These are phyloP conservation scores for Aurelia sp. DNA, from an alignment of 30 jellyfish, hydroid and myxozoan species.

Conservation along the genomic window DNA sequence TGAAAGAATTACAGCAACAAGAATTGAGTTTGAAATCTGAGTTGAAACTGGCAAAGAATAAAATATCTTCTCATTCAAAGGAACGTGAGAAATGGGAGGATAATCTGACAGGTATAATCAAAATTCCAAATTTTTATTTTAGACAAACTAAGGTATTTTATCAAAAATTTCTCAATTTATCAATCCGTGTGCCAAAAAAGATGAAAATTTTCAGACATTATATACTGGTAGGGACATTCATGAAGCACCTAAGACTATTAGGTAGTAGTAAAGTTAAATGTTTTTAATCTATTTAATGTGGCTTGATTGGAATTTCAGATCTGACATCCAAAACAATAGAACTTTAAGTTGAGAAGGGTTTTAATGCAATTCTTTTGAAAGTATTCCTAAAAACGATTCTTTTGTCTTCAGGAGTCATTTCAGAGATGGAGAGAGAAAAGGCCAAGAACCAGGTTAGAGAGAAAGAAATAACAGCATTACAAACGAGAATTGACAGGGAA, in stretches of 20 bases:
- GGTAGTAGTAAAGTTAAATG: too few relatives aligned
- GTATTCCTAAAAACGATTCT: neutral
- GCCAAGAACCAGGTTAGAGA: slow-evolving; percentile 23
- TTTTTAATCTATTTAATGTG: too few relatives aligned
- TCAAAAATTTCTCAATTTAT: too few relatives aligned
- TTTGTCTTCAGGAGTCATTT: slow-evolving; percentile 28
- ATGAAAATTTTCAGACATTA: too few relatives aligned
- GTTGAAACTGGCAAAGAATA: slow-evolving; percentile 35
- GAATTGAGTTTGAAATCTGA: slow-evolving; percentile 66
- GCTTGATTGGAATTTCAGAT: too few relatives aligned
- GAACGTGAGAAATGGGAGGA: slow-evolving; percentile 82
- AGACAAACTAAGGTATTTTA: too few relatives aligned
- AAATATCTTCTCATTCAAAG: slow-evolving; percentile 22
- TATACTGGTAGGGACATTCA: too few relatives aligned
- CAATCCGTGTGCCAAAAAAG: too few relatives aligned
- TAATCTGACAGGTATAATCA: slow-evolving; percentile 22
- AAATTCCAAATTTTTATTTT: too few relatives aligned
- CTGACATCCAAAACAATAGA: too few relatives aligned
- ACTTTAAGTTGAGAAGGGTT: too few relatives aligned
- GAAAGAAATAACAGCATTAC: slow-evolving; percentile 49
- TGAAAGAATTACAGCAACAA: slow-evolving; percentile 27
- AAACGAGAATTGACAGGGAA: slow-evolving; percentile 56
- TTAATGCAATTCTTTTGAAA: neutral
- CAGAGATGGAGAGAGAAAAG: slow-evolving; percentile 69
- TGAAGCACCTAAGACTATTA: too few relatives aligned